phyloP scores from a whole-genome alignment of 1,140 invertebrate genomes.

The Scaptomyza montana region DNA sequence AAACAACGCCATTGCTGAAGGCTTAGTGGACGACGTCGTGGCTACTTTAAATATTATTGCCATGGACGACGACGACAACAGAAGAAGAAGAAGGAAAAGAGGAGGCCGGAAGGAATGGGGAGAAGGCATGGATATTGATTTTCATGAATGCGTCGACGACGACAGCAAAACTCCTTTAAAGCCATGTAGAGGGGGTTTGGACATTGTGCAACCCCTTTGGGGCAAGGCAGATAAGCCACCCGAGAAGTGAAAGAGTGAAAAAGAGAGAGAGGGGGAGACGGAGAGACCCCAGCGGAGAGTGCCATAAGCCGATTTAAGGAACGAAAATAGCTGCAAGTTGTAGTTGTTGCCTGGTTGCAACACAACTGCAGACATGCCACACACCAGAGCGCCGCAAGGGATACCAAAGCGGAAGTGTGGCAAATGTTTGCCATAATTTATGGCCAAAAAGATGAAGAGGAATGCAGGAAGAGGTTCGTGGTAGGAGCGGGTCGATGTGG shows the following conservation, averaged over 20 bases:
- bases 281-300: constrained; percentile 16
- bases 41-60: constrained; percentile 76
- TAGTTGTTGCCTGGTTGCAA: constrained; percentile 9
- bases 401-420: constrained; percentile 65
- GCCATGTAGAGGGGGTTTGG: background rate
- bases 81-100: too few relatives aligned
- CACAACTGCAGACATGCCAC: constrained; percentile 54
- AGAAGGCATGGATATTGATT: constrained; percentile 57
- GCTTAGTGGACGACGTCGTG: constrained; percentile 10
- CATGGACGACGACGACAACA: constrained; percentile 64
- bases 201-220: constrained; percentile 27
- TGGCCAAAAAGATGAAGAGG: constrained; percentile 23
- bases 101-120: too few relatives aligned
- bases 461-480: background rate
- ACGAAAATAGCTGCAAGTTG: constrained; percentile 72
- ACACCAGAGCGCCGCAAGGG: constrained; percentile 16
- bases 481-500: constrained; percentile 47
- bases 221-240: constrained; percentile 49
- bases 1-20: background rate
- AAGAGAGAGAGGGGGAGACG: background rate
- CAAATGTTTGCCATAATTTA: constrained; percentile 79
- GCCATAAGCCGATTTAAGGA: constrained; percentile 75
- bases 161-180: constrained; percentile 18
- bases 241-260: background rate
- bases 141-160: constrained; percentile 44